Evolutionary conservation across 2,113 vertebrate species (phyloP).

Genomic region (Diadophis punctatus): DNA sequence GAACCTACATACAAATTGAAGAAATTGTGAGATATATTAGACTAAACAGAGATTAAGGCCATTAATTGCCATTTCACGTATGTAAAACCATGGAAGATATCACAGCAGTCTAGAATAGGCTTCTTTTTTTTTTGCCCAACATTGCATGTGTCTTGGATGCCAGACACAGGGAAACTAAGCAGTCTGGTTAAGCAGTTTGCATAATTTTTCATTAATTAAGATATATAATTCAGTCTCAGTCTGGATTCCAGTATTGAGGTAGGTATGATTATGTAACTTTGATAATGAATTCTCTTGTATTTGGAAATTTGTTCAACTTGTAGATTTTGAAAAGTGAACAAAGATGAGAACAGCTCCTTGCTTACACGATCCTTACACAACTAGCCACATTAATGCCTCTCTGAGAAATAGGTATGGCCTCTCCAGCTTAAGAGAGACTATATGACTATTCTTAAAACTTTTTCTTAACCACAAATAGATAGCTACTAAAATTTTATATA

Average conservation of each 20-base stretch:
- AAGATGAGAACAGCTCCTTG: neutral
- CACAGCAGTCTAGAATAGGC: neutral
- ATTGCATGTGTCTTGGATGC: neutral
- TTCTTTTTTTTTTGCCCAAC: neutral
- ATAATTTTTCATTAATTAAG: neutral
- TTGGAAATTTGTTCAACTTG: neutral
- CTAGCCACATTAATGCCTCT: neutral
- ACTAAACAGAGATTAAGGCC: neutral
- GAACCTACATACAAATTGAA: neutral
- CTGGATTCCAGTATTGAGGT: neutral
- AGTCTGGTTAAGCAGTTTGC: neutral
- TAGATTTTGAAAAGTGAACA: neutral
- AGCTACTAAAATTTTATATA: neutral
- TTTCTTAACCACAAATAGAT: neutral
- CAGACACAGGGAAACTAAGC: neutral
- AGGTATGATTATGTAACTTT: neutral
- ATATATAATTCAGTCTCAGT: neutral
- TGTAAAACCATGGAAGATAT: neutral
- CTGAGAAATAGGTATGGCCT: neutral
- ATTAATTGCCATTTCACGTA: neutral
- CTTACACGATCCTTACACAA: neutral
- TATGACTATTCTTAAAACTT: neutral
- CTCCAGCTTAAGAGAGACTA: neutral
- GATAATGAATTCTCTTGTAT: neutral
- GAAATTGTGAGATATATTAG: neutral